Base-by-base conservation (phyloP, 2,113 vertebrate species). In the Lynx canadensis region DNA sequence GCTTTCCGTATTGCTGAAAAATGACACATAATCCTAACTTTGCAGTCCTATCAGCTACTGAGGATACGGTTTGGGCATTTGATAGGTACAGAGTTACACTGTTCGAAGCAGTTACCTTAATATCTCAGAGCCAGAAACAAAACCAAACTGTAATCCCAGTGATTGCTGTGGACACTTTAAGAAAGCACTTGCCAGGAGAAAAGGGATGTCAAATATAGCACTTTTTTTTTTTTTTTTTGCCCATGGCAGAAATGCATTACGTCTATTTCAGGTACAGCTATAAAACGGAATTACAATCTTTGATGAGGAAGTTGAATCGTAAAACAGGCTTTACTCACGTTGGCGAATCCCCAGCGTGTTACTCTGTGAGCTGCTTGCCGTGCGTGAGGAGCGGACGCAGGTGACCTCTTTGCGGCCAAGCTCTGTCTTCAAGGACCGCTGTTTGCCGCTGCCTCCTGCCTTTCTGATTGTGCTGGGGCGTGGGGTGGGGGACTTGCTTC, bases 1-100 rank as follows among this genome's bases (percentile, higher is more conserved):
- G 6, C 33, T 82, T 15, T 65, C 79, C 23, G 21, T 31, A 7
- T n/a, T 19, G 41, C 45, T 85, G 91, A 48, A 45, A 13, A 29
- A 9, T 38, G 14, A 15, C 13, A 15, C 7, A 6, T 9, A 29
- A 38, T 4, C 16, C 31, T 52, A 3, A 19, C 50, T 12, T 74
- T 11, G 23, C 3, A 27, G 0, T 60, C 25, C 0, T 6, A 0
- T 15, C 18, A 27, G 1, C 50, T 7, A 1, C 31, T 33, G 73
- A 7, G 33, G n/a, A 23, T 41, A 12, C 0, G 25, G 13, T 71
- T 48, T 23, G 52, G 69, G 66, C n/a, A 45, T 31, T 90, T 23
- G 4, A 5, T 48, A 38, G 11, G 3, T 38, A 21, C 84, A 41
- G 11, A 91, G 6, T 63, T 68, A 13, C 18, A 25, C 15, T 86